Evolutionary conservation across 1,140 invertebrate genomes (phyloP).

Genomic region (Bemisia tabaci): DNA sequence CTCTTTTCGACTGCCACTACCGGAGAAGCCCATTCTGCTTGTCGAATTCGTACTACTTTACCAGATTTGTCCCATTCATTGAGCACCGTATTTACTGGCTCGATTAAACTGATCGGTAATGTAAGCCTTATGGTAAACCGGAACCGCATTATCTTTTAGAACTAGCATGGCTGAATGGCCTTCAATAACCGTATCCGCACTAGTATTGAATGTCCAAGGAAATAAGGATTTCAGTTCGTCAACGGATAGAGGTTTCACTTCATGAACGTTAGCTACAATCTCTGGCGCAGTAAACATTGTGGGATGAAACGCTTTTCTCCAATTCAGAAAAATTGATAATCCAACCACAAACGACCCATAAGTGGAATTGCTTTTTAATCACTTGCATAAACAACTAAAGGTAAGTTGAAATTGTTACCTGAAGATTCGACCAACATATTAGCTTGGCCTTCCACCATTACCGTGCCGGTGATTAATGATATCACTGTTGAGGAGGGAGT

Average conservation of each 20-base stretch:
- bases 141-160: background rate
- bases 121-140: background rate
- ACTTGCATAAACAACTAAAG: background rate
- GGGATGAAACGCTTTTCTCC: background rate
- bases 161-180: background rate
- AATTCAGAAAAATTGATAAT: background rate
- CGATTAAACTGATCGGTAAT: background rate
- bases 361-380: background rate
- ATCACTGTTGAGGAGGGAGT: background rate
- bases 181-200: background rate
- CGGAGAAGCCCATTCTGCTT: conserved; percentile 25
- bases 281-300: background rate
- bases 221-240: background rate
- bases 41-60: background rate
- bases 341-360: background rate
- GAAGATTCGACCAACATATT: background rate
- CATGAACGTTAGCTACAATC: background rate
- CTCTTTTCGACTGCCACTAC: conserved; percentile 34
- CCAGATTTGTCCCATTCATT: background rate
- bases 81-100: background rate
- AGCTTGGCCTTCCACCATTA: background rate
- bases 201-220: background rate
- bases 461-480: background rate
- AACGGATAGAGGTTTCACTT: background rate
- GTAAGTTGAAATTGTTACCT: background rate